Evolutionary conservation across 1,140 invertebrate species (phyloP), one percentile per base, ranked within the genome.

Genomic region (Asobara japonica): DNA sequence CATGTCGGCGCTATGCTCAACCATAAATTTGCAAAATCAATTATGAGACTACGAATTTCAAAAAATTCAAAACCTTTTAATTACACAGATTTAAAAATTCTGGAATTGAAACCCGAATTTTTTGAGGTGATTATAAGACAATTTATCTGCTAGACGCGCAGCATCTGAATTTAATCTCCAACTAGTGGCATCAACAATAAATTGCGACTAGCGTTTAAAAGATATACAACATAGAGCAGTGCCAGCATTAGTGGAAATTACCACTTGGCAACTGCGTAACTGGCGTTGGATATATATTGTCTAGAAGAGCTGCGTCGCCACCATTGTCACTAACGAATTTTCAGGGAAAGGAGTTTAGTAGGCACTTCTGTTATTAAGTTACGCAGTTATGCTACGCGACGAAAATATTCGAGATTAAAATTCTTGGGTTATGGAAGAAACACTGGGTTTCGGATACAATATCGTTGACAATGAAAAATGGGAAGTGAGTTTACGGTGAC

Each of bases 161-260:
- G 36, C 36, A 38, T 8, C n/a, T 38, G 75, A 78, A 80, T 78
- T 80, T 76, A 76, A 77, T 79, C 74, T 30, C 31, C 68, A 65
- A 72, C 29, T 38, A 38, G 36, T 45, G 0, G 41, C 3, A 45
- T 45, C 7, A 61, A 73, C 68, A 62, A 77, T 78, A 81, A 80
- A 79, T 81, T 76, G 20, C 10, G 1, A 22, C 29, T 29, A 60
- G 45, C 45, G 60, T 79, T 75, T 76, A 74, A 83, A 80, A 79
- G 80, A 75, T 78, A 76, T 72, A 65, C 76, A 74, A 72, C 61
- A 75, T 68, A 69, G 41, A 65, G 41, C 72, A 60, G 73, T 65
- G 76, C 72, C 74, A 74, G 76, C 78, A 82, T 82, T 83, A 83
- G 77, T 61, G 69, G 74, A 78, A 82, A 84, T 83, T 84, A 82